phyloP scores from a whole-genome alignment of 1,140 invertebrate species.

The Teleopsis dalmanni region DNA sequence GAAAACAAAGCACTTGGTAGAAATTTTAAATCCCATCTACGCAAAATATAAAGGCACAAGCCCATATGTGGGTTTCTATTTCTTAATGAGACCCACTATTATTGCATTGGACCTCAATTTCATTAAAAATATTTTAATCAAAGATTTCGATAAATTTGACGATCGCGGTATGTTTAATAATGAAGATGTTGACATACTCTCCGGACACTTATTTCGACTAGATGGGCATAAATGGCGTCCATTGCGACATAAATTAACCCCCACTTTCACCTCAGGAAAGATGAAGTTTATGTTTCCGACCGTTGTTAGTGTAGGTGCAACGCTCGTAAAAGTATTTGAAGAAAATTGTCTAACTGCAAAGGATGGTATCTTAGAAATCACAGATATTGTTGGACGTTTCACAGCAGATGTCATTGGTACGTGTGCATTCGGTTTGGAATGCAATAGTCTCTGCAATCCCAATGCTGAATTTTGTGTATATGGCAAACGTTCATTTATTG shows the following conservation, averaged over 20 bases:
- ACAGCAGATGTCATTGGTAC: slow-evolving; percentile 55
- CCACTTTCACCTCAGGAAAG: slow-evolving; percentile 53
- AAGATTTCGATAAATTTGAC: slow-evolving; percentile 49
- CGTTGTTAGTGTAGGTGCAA: slow-evolving; percentile 27
- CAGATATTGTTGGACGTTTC: slow-evolving; percentile 46
- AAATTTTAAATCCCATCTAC: slow-evolving; percentile 26
- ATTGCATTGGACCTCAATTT: slow-evolving; percentile 50
- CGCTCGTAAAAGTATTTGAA: slow-evolving; percentile 30
- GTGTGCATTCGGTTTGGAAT: slow-evolving; percentile 2
- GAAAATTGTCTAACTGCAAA: slow-evolving; percentile 11
- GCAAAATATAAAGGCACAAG: slow-evolving; percentile 28
- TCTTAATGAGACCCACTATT: slow-evolving; percentile 42
- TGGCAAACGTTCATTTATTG: slow-evolving; percentile 31
- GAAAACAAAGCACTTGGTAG: slow-evolving; percentile 19
- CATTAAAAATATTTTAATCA: slow-evolving; percentile 50
- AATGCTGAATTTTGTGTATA: slow-evolving; percentile 48
- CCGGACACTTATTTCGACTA: slow-evolving; percentile 44
- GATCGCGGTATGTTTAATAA: slow-evolving; percentile 46
- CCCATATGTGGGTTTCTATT: slow-evolving; percentile 34
- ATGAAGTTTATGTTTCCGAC: slow-evolving; percentile 46
- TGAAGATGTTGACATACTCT: slow-evolving; percentile 44
- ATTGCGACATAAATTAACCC: slow-evolving; percentile 51
- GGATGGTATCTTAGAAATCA: slow-evolving; percentile 18
- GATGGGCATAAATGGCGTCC: slow-evolving; percentile 50
- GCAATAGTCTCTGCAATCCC: neutral